Base-by-base conservation (phyloP, 2,797 vertebrate genomes). In the Arnoldichthys spilopterus region DNA sequence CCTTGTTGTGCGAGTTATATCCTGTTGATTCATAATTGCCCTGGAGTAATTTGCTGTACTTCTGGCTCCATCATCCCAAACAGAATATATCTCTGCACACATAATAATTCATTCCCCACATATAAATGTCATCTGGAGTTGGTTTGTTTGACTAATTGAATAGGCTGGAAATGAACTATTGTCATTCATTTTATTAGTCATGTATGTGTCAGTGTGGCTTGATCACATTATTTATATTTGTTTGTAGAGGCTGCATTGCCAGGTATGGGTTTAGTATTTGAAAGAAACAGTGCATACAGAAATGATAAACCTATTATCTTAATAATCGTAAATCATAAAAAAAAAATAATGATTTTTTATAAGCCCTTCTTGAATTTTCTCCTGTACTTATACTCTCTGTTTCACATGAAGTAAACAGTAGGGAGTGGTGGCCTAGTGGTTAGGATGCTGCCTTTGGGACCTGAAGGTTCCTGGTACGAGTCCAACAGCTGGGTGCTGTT, bases 11-110 rank as follows among this genome's bases (percentile, higher is more conserved):
- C 88, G 88, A 88, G 77, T 86, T 84, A 86, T 84, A 84, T 84
- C 84, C 90, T 90, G 88, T 90, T 87, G 85, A 87, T 84, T 85
- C 54, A 78, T 84, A 16, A 91, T 93, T 92, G 93, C 86, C 68
- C 40, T 88, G 75, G 87, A 90, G 85, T 83, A 72, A 76, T 80
- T 74, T 75, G 28, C 61, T 71, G 59, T 83, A 90, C 88, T 90
- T 84, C 63, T 78, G 59, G 34, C 78, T 82, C 49, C 34, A 34
- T 73, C 63, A 62, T 58, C 22, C 28, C 1, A 26, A 22, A 47
- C 28, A 18, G 16, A 77, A 54, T 59, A 59, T 28, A 16, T 70
- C 59, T 70, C 68, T 67, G 71, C 24, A 26, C 63, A 70, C 63
- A 64, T 59, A 77, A 47, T 40, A 28, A 15, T 24, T 69, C 45